A percentile compares a stretch with the other conserved stretches of the same genome.
These are phyloP conservation scores for Pteropus rufus DNA, from an alignment of 2,797 vertebrate genomes.

Conservation along the genomic window DNA sequence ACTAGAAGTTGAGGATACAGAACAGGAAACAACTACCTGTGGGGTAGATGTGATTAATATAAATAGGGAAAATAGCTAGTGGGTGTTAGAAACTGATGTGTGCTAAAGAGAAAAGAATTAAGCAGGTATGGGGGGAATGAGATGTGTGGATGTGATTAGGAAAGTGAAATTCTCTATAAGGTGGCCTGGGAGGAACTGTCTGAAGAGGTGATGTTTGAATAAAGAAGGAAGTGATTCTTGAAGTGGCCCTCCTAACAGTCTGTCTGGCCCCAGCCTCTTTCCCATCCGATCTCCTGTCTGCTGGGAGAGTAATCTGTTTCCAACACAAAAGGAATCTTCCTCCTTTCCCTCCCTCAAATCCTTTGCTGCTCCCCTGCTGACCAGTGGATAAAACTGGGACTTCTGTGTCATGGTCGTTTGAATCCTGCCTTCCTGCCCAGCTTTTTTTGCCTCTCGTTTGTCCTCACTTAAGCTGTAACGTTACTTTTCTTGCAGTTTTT, in stretches of 20 bases:
- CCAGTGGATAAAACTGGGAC: background rate
- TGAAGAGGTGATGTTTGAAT: background rate
- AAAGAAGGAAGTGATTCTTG: background rate
- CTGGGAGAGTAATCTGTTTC: background rate
- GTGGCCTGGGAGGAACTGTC: background rate
- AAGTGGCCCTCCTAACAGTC: background rate
- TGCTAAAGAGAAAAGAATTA: background rate
- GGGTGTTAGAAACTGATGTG: background rate
- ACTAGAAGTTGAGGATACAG: background rate
- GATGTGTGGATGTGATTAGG: background rate
- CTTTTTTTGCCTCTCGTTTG: background rate
- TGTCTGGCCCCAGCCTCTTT: background rate
- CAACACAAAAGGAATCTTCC: background rate
- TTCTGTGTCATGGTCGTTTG: background rate
- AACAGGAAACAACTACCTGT: background rate
- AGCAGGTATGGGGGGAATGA: background rate
- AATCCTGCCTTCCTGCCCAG: background rate
- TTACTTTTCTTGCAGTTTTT: background rate
- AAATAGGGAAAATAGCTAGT: background rate
- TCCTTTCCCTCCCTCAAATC: background rate
- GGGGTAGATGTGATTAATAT: background rate
- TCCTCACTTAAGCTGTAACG: background rate
- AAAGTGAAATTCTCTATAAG: background rate
- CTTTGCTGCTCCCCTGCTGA: background rate
- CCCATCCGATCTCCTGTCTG: background rate